Evolutionary conservation across 1,140 invertebrate species (phyloP).

Genomic region (Pseudoatta argentina): DNA sequence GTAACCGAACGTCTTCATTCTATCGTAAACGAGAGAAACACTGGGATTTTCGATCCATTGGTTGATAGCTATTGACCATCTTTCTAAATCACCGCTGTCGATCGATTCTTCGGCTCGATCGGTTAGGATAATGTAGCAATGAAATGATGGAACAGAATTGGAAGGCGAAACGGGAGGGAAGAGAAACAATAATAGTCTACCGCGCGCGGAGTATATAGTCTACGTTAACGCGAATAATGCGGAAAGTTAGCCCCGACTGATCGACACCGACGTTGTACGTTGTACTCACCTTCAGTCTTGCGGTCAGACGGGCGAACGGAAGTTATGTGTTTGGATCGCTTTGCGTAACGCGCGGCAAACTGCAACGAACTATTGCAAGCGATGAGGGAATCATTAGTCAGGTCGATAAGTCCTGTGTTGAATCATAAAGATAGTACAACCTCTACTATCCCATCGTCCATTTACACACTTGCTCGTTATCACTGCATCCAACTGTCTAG

Average conservation of each 20-base stretch:
- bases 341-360: slow-evolving; percentile 68
- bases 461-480: slow-evolving; percentile 21
- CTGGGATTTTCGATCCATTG: slow-evolving; percentile 10
- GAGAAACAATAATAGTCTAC: slow-evolving; percentile 67
- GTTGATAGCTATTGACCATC: not conserved
- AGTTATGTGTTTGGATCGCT: slow-evolving; percentile 76
- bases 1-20: slow-evolving; percentile 8
- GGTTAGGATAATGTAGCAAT: slow-evolving; percentile 14
- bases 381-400: slow-evolving; percentile 73
- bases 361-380: slow-evolving; percentile 68
- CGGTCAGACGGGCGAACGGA: slow-evolving; percentile 71
- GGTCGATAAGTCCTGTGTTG: slow-evolving; percentile 61
- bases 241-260: slow-evolving; percentile 70
- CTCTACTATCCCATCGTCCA: not conserved
- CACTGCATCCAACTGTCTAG: not conserved
- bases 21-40: slow-evolving; percentile 1
- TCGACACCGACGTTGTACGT: slow-evolving; percentile 70
- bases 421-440: slow-evolving; percentile 48
- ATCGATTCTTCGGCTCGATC: not conserved
- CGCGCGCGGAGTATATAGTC: slow-evolving; percentile 5
- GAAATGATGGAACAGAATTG: slow-evolving; percentile 1
- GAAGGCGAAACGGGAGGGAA: not conserved
- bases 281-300: slow-evolving; percentile 68
- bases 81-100: not conserved
- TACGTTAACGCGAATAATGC: slow-evolving; percentile 72